Percentiles rank a stretch among this genome's conserved stretches.
Evolutionary conservation across 2,113 vertebrate species (phyloP).

Genomic region (Leptobrachium ailaonicum): DNA sequence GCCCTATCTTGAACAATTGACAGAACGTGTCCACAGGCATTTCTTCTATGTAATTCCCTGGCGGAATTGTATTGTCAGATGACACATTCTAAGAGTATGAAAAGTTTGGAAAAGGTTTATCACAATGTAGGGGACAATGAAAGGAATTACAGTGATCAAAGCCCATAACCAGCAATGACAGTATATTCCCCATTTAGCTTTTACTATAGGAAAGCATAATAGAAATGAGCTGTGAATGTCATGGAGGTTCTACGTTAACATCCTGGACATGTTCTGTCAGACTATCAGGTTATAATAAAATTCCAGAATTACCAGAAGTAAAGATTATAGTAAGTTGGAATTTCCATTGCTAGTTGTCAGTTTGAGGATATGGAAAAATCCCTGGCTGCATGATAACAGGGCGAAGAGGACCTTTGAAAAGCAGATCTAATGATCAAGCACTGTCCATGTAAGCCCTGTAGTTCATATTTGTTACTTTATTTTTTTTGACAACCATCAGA

Average conservation of each 20-base stretch:
- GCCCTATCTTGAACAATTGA: too few species aligned
- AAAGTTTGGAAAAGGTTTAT: background rate
- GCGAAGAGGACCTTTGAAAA: background rate
- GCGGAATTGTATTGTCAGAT: too few species aligned
- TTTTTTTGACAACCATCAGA: constrained; percentile 3
- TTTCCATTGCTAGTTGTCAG: constrained; percentile 21
- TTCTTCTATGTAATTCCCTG: too few species aligned
- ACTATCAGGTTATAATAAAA: constrained; percentile 15
- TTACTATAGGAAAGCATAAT: background rate
- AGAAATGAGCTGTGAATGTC: constrained; percentile 5
- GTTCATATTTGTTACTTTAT: constrained; percentile 4
- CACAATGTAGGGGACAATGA: background rate
- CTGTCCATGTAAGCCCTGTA: background rate
- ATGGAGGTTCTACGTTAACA: constrained; percentile 14
- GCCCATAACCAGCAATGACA: background rate
- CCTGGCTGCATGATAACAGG: background rate
- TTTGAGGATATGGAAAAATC: background rate
- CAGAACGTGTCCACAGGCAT: too few species aligned
- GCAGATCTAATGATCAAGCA: constrained; percentile 29
- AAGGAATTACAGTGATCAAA: background rate
- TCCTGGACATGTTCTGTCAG: constrained; percentile 13
- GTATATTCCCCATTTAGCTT: background rate
- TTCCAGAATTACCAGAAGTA: constrained; percentile 20
- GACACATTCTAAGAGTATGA: too few species aligned
- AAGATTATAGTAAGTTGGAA: background rate